A percentile compares a stretch with the other conserved stretches of the same genome.
Conservation (phyloP, 2,797 vertebrate species). For the Gymnodraco acuticeps region DNA sequence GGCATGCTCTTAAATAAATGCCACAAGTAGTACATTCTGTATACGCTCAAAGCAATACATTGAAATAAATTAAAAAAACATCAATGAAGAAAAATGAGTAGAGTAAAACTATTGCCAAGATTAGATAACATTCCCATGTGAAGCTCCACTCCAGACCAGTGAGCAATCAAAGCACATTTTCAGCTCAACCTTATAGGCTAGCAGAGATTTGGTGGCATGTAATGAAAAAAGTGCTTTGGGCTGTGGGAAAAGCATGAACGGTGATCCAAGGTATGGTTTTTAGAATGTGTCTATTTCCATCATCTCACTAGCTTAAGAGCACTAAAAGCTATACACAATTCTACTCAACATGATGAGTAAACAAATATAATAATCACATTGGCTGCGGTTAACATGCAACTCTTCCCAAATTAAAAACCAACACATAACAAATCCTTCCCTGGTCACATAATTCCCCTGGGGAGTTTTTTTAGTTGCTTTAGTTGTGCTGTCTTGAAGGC, state of each 20-base stretch:
- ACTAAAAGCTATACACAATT: constrained; percentile 1
- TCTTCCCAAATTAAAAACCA: background rate
- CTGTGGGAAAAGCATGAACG: background rate
- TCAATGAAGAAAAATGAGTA: background rate
- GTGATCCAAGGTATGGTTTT: background rate
- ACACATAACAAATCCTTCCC: background rate
- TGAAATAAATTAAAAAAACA: background rate
- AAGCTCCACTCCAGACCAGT: constrained; percentile 43
- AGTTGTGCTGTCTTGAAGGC: too few relatives aligned
- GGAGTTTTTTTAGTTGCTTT: too few relatives aligned
- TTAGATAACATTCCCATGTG: background rate
- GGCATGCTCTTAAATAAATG: background rate
- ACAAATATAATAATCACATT: background rate
- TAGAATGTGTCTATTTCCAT: background rate
- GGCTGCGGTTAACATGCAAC: background rate
- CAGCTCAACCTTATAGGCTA: constrained; percentile 21
- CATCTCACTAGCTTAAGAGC: too few relatives aligned
- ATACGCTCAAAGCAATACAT: background rate
- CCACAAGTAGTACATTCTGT: background rate
- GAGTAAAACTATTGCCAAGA: background rate
- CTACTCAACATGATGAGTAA: too few relatives aligned
- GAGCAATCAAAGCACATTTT: constrained; percentile 58
- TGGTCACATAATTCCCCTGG: too few relatives aligned
- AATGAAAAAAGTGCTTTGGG: constrained; percentile 12
- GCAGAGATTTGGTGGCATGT: constrained; percentile 3